Evolutionary conservation across 2,113 vertebrate genomes (phyloP).

Genomic region (Microcebus murinus): DNA sequence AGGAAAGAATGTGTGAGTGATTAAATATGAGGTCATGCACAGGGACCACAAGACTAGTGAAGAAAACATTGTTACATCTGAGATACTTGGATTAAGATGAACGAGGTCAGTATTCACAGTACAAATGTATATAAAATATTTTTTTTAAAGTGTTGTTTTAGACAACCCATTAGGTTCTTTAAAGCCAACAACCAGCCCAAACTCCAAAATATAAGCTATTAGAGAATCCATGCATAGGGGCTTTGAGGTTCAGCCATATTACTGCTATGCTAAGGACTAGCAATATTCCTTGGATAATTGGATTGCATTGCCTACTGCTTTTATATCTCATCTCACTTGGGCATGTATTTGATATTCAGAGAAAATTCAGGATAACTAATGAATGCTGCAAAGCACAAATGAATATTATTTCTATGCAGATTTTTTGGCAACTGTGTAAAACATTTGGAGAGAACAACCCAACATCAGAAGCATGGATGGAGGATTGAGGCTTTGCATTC

Average conservation of each 20-base stretch:
- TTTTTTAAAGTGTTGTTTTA: background rate
- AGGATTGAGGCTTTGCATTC: slow-evolving; percentile 29
- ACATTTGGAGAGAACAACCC: slow-evolving; percentile 64
- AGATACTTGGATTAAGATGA: background rate
- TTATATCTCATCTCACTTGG: slow-evolving; percentile 60
- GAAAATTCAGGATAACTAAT: slow-evolving; percentile 70
- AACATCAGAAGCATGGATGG: background rate
- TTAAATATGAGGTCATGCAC: background rate
- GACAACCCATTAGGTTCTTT: background rate
- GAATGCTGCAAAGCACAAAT: slow-evolving; percentile 70
- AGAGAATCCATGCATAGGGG: background rate
- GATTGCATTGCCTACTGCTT: slow-evolving; percentile 55
- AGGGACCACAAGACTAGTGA: background rate
- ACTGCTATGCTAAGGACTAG: background rate
- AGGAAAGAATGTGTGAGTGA: background rate
- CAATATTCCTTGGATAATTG: slow-evolving; percentile 51
- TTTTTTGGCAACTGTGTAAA: slow-evolving; percentile 69
- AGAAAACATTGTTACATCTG: background rate
- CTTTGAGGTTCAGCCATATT: background rate
- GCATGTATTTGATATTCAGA: slow-evolving; percentile 71
- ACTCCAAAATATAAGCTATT: background rate
- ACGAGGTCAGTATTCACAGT: background rate
- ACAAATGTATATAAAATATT: background rate
- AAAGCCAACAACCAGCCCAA: background rate
- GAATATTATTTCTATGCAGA: slow-evolving; percentile 78